Evolutionary conservation across 2,797 vertebrate species (phyloP), one percentile per base, ranked within the genome.

Genomic region (Esox lucius): DNA sequence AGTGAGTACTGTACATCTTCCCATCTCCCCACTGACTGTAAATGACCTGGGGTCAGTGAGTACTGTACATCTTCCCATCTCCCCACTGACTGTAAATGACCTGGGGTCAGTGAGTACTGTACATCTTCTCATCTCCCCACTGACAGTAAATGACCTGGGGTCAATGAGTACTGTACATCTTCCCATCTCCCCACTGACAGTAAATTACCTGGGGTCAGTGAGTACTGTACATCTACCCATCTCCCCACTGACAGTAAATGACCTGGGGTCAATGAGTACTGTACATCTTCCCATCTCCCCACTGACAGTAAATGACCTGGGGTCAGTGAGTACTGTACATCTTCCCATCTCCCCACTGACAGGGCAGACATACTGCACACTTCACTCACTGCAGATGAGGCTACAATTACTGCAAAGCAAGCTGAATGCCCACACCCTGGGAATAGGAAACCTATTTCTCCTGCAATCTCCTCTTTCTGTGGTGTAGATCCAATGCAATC

Each of bases 361-460:
- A 77, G 31, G 75, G 77, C 83, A 28, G 76, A 66, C 68, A 83
- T 28, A 68, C 68, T 71, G 83, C 78, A 56, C 73, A 61, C 67
- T 80, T 81, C 78, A 72, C 61, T 84, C 82, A 51, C 74, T 79
- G 78, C 74, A 81, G 81, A 85, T 71, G 83, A 84, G 83, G 72
- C 84, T 86, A 79, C 82, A 81, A 76, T 87, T 87, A 85, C 87
- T 81, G 80, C 78, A 67, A 59, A 61, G 51, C 71, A 65, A 77
- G 69, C 67, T 78, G 76, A 85, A 86, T 49, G 78, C 71, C 81
- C 71, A 81, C 75, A 69, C 74, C 53, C 9, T 6, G 74, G 83
- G 80, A 85, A 89, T 78, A 80, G 69, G 71, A 92, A 81, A 84
- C 83, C 77, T 33, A 71, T 84, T 86, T 83, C 77, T 83, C 80